Conservation (phyloP, 2,797 vertebrate genomes). For the Hoplostethus atlanticus region DNA sequence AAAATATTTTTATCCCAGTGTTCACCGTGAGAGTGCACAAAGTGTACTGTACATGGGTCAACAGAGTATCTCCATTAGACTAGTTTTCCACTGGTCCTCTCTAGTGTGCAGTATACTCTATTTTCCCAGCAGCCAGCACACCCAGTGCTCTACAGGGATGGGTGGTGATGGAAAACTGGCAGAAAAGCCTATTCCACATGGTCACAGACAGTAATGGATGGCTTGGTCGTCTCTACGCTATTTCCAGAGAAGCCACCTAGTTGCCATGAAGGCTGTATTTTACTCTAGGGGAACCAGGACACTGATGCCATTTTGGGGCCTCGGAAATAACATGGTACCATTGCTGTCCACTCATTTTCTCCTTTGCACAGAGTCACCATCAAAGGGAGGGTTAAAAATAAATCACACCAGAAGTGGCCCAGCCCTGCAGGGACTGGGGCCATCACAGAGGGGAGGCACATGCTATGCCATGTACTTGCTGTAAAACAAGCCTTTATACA, state of each 20-base stretch:
- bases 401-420: conserved; percentile 42
- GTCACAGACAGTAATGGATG: conserved; percentile 81
- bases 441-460: conserved; percentile 21
- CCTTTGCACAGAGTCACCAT: conserved; percentile 58
- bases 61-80: conserved; percentile 48
- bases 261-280: conserved; percentile 79
- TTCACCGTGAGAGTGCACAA: conserved; percentile 17
- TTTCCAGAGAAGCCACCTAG: conserved; percentile 80
- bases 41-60: conserved; percentile 39
- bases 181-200: conserved; percentile 80
- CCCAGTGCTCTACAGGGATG: conserved; percentile 70
- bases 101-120: conserved; percentile 51
- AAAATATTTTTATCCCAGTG: conserved; percentile 19
- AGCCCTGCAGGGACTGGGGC: conserved; percentile 39
- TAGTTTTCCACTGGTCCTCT: conserved; percentile 59
- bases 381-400: conserved; percentile 76
- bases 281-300: conserved; percentile 65
- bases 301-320: conserved; percentile 69
- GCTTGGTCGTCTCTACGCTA: conserved; percentile 80
- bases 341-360: conserved; percentile 72
- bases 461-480: not conserved
- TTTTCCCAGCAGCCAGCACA: conserved; percentile 71
- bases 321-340: conserved; percentile 81
- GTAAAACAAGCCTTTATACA: conserved; percentile 26
- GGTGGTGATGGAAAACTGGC: conserved; percentile 84